Evolutionary conservation across 2,113 vertebrate genomes (phyloP).

Genomic region (Myocastor coypus): DNA sequence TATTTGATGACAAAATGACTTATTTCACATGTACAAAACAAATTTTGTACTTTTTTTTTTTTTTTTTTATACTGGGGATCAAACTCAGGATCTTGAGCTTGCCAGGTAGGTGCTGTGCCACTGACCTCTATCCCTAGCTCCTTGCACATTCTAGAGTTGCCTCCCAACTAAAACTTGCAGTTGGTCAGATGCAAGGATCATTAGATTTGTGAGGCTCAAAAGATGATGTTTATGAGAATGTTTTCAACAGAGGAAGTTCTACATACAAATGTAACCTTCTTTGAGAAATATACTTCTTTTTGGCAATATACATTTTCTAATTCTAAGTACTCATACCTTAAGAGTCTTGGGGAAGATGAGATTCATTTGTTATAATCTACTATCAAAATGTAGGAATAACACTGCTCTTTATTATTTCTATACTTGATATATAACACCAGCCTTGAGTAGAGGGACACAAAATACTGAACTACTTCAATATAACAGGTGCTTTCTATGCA

Average conservation of each 20-base stretch:
- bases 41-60: not conserved
- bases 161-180: not conserved
- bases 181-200: not conserved
- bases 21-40: not conserved
- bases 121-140: too few relatives aligned
- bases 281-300: not conserved
- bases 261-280: not conserved
- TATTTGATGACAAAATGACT: not conserved
- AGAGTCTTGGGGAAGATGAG: not conserved
- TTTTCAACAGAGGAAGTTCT: constrained; percentile 30
- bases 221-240: not conserved
- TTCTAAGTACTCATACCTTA: not conserved
- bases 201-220: not conserved
- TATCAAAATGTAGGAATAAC: not conserved
- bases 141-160: not conserved
- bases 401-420: not conserved
- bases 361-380: not conserved
- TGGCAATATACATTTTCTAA: constrained; percentile 4
- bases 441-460: not conserved
- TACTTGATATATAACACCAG: not conserved
- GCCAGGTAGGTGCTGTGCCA: too few relatives aligned
- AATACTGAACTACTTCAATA: not conserved
- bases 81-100: too few relatives aligned
- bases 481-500: not conserved
- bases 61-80: too few relatives aligned